Percentiles rank a stretch among this genome's conserved stretches.
These are phyloP conservation scores for Balearica regulorum DNA, from an alignment of 2,797 vertebrate species.

Conservation along the genomic window DNA sequence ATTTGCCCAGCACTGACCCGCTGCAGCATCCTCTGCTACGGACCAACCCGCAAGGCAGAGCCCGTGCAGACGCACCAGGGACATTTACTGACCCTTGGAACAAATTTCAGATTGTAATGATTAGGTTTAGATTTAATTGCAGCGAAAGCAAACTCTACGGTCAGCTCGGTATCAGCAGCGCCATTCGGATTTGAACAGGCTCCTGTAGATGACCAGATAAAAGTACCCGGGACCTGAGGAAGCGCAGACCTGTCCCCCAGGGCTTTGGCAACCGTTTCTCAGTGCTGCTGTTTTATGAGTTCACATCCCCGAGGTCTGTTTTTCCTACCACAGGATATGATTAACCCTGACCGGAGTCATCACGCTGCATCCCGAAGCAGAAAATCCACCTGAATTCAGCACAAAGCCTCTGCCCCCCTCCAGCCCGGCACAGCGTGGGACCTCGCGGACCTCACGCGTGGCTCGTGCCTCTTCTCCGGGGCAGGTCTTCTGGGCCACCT, in stretches of 20 bases:
- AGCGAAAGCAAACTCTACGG: not conserved
- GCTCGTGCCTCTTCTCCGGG: accelerated
- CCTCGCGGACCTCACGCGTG: accelerated
- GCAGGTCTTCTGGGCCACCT: not conserved
- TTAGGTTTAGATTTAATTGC: not conserved
- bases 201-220: not conserved
- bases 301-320: not conserved
- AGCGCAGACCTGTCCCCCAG: not conserved
- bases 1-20: not conserved
- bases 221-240: not conserved
- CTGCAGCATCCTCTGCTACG: accelerated
- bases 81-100: not conserved
- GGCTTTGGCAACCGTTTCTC: not conserved
- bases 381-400: not conserved
- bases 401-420: not conserved
- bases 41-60: not conserved
- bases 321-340: slow-evolving; percentile 46
- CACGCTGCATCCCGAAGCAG: accelerated
- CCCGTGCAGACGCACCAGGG: not conserved
- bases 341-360: not conserved
- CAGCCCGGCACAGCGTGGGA: accelerated
- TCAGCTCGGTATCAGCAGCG: not conserved
- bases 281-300: not conserved
- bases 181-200: not conserved
- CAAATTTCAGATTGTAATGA: not conserved